Conservation (phyloP, 2,888 invertebrate species). For the Ommatoiulus sabulosus region DNA sequence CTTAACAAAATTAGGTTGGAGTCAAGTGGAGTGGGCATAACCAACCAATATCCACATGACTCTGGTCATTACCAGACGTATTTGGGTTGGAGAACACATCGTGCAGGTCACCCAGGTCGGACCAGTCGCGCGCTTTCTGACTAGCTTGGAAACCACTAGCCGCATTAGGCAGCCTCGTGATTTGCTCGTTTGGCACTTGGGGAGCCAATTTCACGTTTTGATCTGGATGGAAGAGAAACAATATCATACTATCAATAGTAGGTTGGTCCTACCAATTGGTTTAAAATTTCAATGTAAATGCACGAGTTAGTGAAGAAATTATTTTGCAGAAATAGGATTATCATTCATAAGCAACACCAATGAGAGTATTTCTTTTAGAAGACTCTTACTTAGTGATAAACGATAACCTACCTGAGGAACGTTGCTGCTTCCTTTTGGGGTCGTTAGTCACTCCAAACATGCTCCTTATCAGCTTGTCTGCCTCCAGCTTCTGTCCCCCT, state of each 20-base stretch:
- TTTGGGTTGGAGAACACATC: constrained; percentile 47
- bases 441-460: constrained; percentile 51
- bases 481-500: constrained; percentile 33
- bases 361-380: too few species aligned
- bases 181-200: not conserved
- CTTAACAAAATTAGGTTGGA: not conserved
- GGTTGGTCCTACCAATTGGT: too few species aligned
- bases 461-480: constrained; percentile 56
- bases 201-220: not conserved
- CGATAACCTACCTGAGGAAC: not conserved
- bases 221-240: not conserved
- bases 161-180: not conserved
- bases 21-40: not conserved
- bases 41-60: not conserved
- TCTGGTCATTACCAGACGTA: not conserved
- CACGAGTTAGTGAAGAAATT: too few species aligned
- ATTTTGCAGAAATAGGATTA: too few species aligned
- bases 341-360: too few species aligned
- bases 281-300: too few species aligned
- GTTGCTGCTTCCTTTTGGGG: constrained; percentile 25
- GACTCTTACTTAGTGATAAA: too few species aligned
- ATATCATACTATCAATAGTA: too few species aligned
- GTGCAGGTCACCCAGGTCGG: constrained; percentile 48
- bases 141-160: constrained; percentile 40
- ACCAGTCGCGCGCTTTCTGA: constrained; percentile 56